Conservation (phyloP, 2,888 invertebrate genomes). For the Eumerus sabulonum region DNA sequence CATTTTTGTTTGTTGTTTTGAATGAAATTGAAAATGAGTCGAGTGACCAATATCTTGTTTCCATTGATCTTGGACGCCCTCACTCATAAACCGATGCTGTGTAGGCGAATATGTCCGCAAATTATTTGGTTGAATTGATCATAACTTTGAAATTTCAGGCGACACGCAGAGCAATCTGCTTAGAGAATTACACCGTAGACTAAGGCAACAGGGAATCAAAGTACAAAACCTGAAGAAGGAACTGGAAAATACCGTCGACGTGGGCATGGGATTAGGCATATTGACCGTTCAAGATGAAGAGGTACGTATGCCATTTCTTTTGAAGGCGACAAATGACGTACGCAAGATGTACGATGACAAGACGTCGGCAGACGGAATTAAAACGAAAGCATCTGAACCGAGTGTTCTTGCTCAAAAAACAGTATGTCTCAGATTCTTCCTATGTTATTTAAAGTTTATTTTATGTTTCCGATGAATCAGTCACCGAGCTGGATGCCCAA, state of each 20-base stretch:
- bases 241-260: conserved; percentile 6
- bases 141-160: conserved; percentile 1
- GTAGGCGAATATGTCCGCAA: background rate
- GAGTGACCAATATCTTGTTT: background rate
- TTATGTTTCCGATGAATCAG: no score
- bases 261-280: conserved; percentile 10
- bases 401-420: no score
- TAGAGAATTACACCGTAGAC: background rate
- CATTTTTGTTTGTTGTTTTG: no score
- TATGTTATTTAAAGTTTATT: no score
- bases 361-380: no score
- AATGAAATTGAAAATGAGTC: no score
- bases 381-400: no score
- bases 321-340: background rate
- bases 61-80: conserved; percentile 8
- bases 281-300: conserved; percentile 10
- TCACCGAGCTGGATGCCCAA: no score
- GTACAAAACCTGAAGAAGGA: conserved; percentile 3
- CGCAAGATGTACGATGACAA: no score
- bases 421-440: no score
- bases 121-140: no score
- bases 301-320: conserved; percentile 3
- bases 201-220: background rate
- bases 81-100: background rate
- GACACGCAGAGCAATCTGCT: conserved; percentile 6